Base-by-base conservation (phyloP, 2,113 vertebrate species). In the Phaetusa simplex region DNA sequence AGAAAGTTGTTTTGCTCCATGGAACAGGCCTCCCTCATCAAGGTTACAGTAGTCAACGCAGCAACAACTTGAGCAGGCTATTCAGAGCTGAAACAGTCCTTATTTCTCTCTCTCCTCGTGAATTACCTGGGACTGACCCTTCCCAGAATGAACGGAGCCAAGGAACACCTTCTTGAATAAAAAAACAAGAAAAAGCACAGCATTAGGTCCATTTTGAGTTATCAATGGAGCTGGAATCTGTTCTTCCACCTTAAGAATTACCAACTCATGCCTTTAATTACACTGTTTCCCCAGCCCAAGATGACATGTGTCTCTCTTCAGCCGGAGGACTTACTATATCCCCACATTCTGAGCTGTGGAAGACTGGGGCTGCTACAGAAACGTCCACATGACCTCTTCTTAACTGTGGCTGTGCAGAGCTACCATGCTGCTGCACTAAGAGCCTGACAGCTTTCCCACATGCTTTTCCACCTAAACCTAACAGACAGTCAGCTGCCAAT, bases 231-330 rank as follows among this genome's bases (percentile, higher is more conserved):
- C 4, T 22, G 11, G 34, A 43, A 23, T 29, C 30, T 49, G 7
- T 47, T 80, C 34, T 38, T 85, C 40, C 62, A 53, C 24, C 4
- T n/a, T 66, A 65, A 77, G 24, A 26, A 50, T n/a, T 27, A 80
- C 29, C 5, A 58, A 14, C 13, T 53, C 15, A 9, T 5, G 20
- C 27, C 29, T 66, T 11, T 11, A 32, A 55, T 38, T 17, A 38
- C 19, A 8, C 74, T 7, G 7, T 34, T 55, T 53, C 42, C 47
- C 64, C 29, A 43, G 45, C 6, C 58, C 47, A 21, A 43, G n/a
- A 40, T 5, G 2, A 58, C 22, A 14, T 0, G 6, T 1, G 7
- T 12, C 65, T 45, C 8, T 0, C 14, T 50, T 32, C 36, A 79
- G 32, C 4, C 32, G 0, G 1, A 49, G 9, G 45, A 76, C 61